Base-by-base conservation (phyloP, 2,113 vertebrate species). In the Tautogolabrus adspersus region DNA sequence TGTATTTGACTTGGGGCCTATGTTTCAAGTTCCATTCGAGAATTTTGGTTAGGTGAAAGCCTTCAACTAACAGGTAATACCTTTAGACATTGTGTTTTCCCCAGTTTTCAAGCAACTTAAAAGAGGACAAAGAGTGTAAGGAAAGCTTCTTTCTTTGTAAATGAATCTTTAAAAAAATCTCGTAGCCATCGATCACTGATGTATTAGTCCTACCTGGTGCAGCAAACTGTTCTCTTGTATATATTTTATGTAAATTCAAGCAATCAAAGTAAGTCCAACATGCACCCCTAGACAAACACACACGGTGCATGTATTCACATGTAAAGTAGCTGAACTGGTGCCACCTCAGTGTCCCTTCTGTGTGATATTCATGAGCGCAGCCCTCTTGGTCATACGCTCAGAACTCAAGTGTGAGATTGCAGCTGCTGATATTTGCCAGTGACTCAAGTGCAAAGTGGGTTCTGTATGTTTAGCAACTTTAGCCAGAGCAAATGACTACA, bases 401-500 rank as follows among this genome's bases (percentile, higher is more conserved):
- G 40, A 11, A 42, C 40, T 42, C 40, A 42, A 42, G 40, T 42
- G 40, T 9, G 8, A 42, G 40, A 42, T 10, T 42, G 11, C 40
- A 42, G 40, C 40, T 42, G 40, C 40, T 42, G 40, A 42, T 42
- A 64, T 42, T 42, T 42, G 40, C 40, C 40, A 10, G 40, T 42
- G 8, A 6, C 9, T 42, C 40, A 42, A 11, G 40, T 11, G 40
- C 9, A 42, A 10, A 42, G 40, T 42, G 40, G 40, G 30, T 54
- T 64, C 40, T 42, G 40, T 88, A 70, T 85, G 84, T 83, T 72
- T 51, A 76, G 83, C 56, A 66, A 66, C 70, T 83, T 88, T 44
- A 86, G 78, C 64, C 46, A 56, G 68, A 81, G 82, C 67, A 87
- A 88, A 90, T 86, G 75, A 85, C 75, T 66, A 91, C 84, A 89